Percentiles rank a stretch among this genome's conserved stretches.
These are phyloP conservation scores for Synergus itoensis DNA, from an alignment of 2,888 invertebrate genomes.

Conservation along the genomic window DNA sequence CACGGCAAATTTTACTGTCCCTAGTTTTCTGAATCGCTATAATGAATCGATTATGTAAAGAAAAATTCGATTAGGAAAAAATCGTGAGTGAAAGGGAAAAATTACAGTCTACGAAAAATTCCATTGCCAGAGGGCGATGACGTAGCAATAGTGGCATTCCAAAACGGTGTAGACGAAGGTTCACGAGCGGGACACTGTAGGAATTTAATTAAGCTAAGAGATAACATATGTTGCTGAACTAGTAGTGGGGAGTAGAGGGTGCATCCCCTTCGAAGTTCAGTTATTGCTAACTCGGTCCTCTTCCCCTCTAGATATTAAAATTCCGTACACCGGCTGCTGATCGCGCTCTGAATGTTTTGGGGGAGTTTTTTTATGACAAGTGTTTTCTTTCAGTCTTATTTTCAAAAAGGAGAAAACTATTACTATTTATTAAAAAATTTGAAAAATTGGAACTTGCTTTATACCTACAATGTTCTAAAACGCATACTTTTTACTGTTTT, in stretches of 20 bases:
- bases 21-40: not conserved
- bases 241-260: conserved; percentile 55
- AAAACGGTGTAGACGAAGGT: conserved; percentile 61
- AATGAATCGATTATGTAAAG: not conserved
- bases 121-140: conserved; percentile 53
- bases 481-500: not conserved
- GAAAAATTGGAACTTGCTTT: not conserved
- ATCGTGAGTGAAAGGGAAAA: conserved; percentile 35
- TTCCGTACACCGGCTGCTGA: conserved; percentile 73
- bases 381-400: conserved; percentile 42
- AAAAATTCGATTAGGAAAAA: not conserved
- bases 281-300: conserved; percentile 73
- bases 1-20: not conserved
- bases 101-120: conserved; percentile 43
- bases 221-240: conserved; percentile 77
- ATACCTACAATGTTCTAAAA: too few species aligned
- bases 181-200: conserved; percentile 71
- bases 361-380: conserved; percentile 53
- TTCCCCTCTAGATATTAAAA: conserved; percentile 76
- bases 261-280: conserved; percentile 64
- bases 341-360: conserved; percentile 48
- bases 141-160: conserved; percentile 64
- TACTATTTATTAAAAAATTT: conserved; percentile 35
- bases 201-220: conserved; percentile 84
- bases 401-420: not conserved